These are phyloP conservation scores for Siniperca undulata DNA, from an alignment of 2,797 vertebrate genomes.

Conservation along the genomic window DNA sequence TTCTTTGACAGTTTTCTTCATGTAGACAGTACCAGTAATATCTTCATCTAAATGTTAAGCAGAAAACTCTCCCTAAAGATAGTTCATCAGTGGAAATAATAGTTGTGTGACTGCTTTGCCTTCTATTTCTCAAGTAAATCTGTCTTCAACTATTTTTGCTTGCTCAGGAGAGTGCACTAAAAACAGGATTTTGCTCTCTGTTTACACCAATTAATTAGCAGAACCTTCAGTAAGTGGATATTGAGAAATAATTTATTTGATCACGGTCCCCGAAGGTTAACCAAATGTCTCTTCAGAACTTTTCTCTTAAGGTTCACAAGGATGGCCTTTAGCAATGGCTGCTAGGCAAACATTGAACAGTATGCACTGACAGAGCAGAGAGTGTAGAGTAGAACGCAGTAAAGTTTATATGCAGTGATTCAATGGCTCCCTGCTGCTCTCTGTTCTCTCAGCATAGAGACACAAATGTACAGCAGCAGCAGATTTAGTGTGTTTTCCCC, in stretches of 20 bases:
- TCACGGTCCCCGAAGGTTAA: constrained; percentile 34
- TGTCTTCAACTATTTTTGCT: constrained; percentile 22
- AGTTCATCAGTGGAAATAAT: constrained; percentile 17
- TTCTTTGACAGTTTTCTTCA: background rate
- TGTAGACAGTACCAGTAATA: constrained; percentile 15
- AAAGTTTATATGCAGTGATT: constrained; percentile 18
- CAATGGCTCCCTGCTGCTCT: constrained; percentile 26
- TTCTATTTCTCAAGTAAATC: constrained; percentile 27
- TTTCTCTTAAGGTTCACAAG: constrained; percentile 30
- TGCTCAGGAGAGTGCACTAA: constrained; percentile 33
- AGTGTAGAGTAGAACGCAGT: constrained; percentile 1
- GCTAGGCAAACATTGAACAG: constrained; percentile 21
- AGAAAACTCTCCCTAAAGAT: constrained; percentile 5
- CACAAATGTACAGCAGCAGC: constrained; percentile 29
- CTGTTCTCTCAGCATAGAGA: constrained; percentile 17
- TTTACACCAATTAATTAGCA: constrained; percentile 64
- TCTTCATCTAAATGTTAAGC: constrained; percentile 39
- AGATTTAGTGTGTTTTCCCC: constrained; percentile 38
- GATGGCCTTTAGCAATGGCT: constrained; percentile 32
- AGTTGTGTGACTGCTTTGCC: constrained; percentile 5
- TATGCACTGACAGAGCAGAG: background rate
- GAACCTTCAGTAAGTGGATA: constrained; percentile 53
- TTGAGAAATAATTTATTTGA: constrained; percentile 64
- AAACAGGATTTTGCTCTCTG: constrained; percentile 41
- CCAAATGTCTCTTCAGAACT: constrained; percentile 27